Conservation (phyloP, 2,888 invertebrate genomes). For the Fragum fragum region DNA sequence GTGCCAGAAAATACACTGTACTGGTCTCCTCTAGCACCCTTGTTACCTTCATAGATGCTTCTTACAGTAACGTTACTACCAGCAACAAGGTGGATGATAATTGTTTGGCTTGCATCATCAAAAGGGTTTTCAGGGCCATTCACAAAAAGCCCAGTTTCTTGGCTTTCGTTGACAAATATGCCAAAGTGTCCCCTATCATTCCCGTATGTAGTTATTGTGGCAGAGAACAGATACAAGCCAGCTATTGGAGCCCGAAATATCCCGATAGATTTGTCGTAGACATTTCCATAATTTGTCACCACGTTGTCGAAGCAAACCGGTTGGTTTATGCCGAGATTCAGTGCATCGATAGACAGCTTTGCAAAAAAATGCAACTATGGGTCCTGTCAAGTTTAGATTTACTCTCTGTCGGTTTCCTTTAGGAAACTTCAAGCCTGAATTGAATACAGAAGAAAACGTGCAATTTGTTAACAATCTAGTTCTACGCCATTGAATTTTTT, state of each 20-base stretch:
- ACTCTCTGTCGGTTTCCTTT: too few species aligned
- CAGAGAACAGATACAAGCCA: neutral
- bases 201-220: neutral
- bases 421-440: too few species aligned
- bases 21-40: neutral
- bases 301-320: neutral
- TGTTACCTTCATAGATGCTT: neutral
- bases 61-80: neutral
- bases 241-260: neutral
- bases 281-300: neutral
- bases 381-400: too few species aligned
- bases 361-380: too few species aligned
- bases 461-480: too few species aligned
- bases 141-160: neutral
- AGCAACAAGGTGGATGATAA: neutral
- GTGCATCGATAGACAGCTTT: neutral
- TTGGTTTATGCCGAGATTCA: neutral
- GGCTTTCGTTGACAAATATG: neutral
- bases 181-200: slow-evolving; percentile 1
- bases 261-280: neutral
- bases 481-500: too few species aligned
- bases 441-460: too few species aligned
- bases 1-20: neutral
- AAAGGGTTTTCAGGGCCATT: neutral
- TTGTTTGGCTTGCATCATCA: neutral